Percentiles rank a stretch among this genome's conserved stretches.
Conservation (phyloP, 2,888 invertebrate genomes). For the Troilus luridus region DNA sequence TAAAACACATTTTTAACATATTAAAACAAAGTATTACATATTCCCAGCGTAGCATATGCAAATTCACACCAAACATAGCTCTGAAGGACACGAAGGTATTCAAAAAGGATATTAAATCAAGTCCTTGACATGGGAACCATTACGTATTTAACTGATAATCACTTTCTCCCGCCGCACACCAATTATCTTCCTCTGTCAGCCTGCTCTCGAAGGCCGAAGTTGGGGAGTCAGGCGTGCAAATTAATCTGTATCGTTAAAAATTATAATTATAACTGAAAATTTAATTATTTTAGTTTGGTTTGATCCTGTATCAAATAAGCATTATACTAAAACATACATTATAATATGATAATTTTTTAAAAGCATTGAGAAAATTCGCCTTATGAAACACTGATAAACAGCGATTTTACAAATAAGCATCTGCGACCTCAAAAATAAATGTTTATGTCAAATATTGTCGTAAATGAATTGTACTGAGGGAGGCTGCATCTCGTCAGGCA, state of each 20-base stretch:
- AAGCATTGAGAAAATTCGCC: no score
- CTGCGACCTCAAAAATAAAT: no score
- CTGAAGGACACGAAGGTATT: not conserved
- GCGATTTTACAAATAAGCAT: no score
- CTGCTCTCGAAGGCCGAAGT: not conserved
- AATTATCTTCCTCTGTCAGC: not conserved
- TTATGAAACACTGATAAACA: no score
- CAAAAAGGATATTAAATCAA: slow-evolving; percentile 44
- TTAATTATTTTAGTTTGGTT: not conserved
- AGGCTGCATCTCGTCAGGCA: no score
- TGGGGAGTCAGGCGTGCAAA: not conserved
- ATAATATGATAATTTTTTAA: no score
- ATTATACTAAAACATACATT: no score
- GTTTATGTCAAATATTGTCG: no score
- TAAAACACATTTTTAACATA: no score
- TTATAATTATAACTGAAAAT: not conserved
- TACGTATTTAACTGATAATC: slow-evolving; percentile 44
- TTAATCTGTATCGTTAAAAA: not conserved
- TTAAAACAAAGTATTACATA: not conserved
- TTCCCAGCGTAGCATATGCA: not conserved
- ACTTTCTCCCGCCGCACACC: slow-evolving; percentile 22
- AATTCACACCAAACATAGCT: not conserved
- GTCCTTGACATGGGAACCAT: slow-evolving; percentile 38
- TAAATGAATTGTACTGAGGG: no score
- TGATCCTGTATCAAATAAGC: no score